A percentile compares a stretch with the other conserved stretches of the same genome.
These are phyloP conservation scores for Rhodeus uyekii DNA, from an alignment of 2,797 vertebrate species.

Conservation along the genomic window DNA sequence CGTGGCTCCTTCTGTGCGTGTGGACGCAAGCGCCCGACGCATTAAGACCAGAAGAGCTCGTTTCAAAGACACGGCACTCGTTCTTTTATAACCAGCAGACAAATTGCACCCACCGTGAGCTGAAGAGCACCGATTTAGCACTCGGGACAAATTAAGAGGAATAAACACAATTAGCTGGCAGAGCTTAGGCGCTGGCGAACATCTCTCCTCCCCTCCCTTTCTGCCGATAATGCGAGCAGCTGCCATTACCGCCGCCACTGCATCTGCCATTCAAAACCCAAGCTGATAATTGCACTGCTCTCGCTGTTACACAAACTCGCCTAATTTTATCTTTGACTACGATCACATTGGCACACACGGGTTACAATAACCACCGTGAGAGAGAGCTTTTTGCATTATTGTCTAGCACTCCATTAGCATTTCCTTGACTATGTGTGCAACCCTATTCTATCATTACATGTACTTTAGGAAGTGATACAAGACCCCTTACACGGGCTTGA, in stretches of 20 bases:
- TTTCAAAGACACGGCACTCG: conserved; percentile 63
- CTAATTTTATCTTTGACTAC: conserved; percentile 67
- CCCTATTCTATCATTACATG: neutral
- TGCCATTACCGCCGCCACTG: conserved; percentile 65
- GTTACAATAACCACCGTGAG: conserved; percentile 37
- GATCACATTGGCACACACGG: conserved; percentile 52
- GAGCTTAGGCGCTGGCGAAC: conserved; percentile 61
- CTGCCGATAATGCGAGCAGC: conserved; percentile 61
- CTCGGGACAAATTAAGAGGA: conserved; percentile 80
- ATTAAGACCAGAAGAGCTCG: conserved; percentile 59
- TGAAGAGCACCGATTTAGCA: conserved; percentile 77
- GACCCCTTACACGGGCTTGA: neutral
- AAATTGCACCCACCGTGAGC: conserved; percentile 71
- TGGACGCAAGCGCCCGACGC: neutral
- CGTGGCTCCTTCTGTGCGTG: conserved; percentile 21
- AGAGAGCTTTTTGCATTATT: conserved; percentile 25
- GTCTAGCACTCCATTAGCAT: conserved; percentile 32
- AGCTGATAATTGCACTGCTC: conserved; percentile 72
- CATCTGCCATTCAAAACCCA: conserved; percentile 65
- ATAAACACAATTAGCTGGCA: conserved; percentile 79
- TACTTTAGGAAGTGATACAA: neutral
- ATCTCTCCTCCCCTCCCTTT: conserved; percentile 35
- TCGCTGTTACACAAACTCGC: conserved; percentile 65
- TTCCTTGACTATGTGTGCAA: neutral
- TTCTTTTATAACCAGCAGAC: conserved; percentile 67